Base-by-base conservation (phyloP, 2,113 vertebrate genomes). In the Thryonomys swinderianus region DNA sequence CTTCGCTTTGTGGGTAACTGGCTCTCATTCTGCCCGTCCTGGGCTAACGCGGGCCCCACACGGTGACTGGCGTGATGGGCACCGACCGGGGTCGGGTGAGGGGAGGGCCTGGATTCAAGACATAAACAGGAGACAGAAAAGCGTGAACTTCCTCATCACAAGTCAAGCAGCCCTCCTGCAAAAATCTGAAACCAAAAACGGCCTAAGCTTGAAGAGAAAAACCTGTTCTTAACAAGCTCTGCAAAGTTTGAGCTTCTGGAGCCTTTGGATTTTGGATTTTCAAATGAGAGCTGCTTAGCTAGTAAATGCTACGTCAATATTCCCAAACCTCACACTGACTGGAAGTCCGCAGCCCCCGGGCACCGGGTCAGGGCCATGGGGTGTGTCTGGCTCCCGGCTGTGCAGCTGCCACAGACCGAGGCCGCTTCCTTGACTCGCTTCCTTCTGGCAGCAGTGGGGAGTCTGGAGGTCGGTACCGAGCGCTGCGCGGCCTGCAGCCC, bases 61-160 rank as follows among this genome's bases (percentile, higher is more conserved):
- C n/a, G 34, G 64, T n/a, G 9, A 25, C 21, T n/a, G 14, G 17
- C 6, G 40, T 0, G 9, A 42, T 2, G 5, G 10, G 32, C 32
- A 20, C 16, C 0, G 0, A 3, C n/a, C n/a, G 17, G 5, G 3
- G 27, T 13, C 3, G 57, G 16, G 37, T 55, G 4, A n/a, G 6
- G 73, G 90, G 8, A 2, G 4, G 14, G 5, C 45, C 32, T 53
- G 27, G 25, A 5, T 51, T 61, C 8, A 0, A 81, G 64, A 61
- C 20, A 25, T 32, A 25, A 10, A 40, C 3, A 74, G 64, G 32
- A 64, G 23, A 34, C 8, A 62, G 6, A 32, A 23, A 6, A 3
- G 1, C 30, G 53, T 14, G 4, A 1, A 37, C 37, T 27, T 53
- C 11, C 2, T 13, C 10, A 88, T 23, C 21, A 42, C 25, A 32